Percentiles rank a stretch among this genome's conserved stretches.
Conservation (phyloP, 1,140 invertebrate species). For the Leptinotarsa defecta region DNA sequence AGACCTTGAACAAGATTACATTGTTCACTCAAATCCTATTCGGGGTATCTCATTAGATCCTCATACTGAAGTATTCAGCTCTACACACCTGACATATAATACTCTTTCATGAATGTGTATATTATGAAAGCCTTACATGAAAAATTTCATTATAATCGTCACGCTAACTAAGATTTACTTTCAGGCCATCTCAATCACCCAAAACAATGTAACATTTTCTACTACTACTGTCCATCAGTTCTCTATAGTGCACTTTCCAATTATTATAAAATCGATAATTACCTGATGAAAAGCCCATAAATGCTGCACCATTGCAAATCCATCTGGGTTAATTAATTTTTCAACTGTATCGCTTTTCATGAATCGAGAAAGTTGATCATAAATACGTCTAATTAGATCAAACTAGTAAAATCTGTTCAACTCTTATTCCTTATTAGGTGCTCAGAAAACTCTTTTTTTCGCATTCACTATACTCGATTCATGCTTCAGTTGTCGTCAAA, state of each 20-base stretch:
- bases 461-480: background rate
- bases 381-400: background rate
- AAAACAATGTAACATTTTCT: too few relatives aligned
- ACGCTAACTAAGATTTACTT: too few relatives aligned
- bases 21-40: too few relatives aligned
- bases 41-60: too few relatives aligned
- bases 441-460: background rate
- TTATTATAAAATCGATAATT: background rate
- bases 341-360: slow-evolving; percentile 1
- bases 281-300: background rate
- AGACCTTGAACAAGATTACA: too few relatives aligned
- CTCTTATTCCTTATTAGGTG: background rate
- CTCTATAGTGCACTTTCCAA: background rate
- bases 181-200: too few relatives aligned
- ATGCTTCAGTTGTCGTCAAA: background rate
- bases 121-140: too few relatives aligned
- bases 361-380: slow-evolving; percentile 6
- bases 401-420: background rate
- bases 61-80: too few relatives aligned
- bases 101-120: too few relatives aligned
- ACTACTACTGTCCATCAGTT: background rate
- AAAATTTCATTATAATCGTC: too few relatives aligned
- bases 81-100: too few relatives aligned
- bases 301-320: background rate
- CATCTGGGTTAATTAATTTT: background rate